Percentiles rank a stretch among this genome's conserved stretches.
phyloP scores from a whole-genome alignment of 2,113 vertebrate species.

The Mus musculus region GRCm39 chr9:9914501-9915000 shows the following conservation, averaged over 20 bases:
- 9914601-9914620: conserved; percentile 64
- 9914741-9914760: not conserved
- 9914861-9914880: not conserved
- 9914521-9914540: conserved; percentile 81
- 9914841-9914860: not conserved
- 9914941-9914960: not conserved
- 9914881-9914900: not conserved
- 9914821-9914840: not conserved
- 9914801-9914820: not conserved
- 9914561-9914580: conserved; percentile 63
- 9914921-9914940: not conserved
- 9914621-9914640: conserved; percentile 46
- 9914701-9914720: conserved; percentile 58
- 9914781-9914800: not conserved
- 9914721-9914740: conserved; percentile 64
- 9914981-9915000: not conserved
- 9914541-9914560: conserved; percentile 83
- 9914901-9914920: not conserved
- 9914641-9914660: conserved; percentile 54
- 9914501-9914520: conserved; percentile 86
- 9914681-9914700: conserved; percentile 64
- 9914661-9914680: conserved; percentile 60
- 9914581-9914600: conserved; percentile 74
- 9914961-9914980: not conserved
- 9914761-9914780: conserved; percentile 15